Evolutionary conservation across 2,888 invertebrate species (phyloP).

Genomic region (Archips crataeganus): DNA sequence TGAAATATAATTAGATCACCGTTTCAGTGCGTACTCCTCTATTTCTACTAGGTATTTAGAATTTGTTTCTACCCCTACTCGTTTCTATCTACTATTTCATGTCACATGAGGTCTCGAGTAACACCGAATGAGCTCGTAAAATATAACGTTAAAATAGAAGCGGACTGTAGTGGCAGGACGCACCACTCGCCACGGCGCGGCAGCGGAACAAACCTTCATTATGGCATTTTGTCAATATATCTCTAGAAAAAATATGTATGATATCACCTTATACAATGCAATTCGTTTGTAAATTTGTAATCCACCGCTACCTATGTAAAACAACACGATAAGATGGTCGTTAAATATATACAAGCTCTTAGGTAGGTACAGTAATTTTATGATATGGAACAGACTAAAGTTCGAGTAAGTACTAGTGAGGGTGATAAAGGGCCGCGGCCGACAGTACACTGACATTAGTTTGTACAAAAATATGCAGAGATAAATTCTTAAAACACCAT

Average conservation of each 20-base stretch:
- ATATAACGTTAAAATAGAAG: constrained; percentile 30
- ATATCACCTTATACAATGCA: constrained; percentile 53
- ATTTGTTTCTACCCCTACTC: constrained; percentile 41
- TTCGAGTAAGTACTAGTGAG: constrained; percentile 66
- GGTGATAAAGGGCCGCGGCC: constrained; percentile 60
- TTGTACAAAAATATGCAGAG: constrained; percentile 79
- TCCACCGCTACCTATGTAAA: constrained; percentile 60
- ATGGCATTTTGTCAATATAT: constrained; percentile 62
- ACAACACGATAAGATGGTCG: constrained; percentile 59
- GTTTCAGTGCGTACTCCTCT: constrained; percentile 26
- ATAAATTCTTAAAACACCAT: constrained; percentile 62
- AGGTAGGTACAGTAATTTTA: constrained; percentile 64
- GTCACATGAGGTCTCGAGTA: constrained; percentile 16
- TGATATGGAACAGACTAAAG: constrained; percentile 76
- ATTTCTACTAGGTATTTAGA: constrained; percentile 39
- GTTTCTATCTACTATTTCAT: constrained; percentile 38
- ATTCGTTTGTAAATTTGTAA: constrained; percentile 52
- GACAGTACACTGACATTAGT: constrained; percentile 59
- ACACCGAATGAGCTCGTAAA: constrained; percentile 17
- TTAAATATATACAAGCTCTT: constrained; percentile 72
- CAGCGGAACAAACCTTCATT: constrained; percentile 49
- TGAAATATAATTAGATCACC: constrained; percentile 15
- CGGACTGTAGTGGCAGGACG: constrained; percentile 23
- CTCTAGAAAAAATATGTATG: constrained; percentile 71
- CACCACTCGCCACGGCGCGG: constrained; percentile 42